A percentile compares a stretch with the other conserved stretches of the same genome.
Conservation (phyloP, 2,888 invertebrate species). For the Pseudococcus viburni region DNA sequence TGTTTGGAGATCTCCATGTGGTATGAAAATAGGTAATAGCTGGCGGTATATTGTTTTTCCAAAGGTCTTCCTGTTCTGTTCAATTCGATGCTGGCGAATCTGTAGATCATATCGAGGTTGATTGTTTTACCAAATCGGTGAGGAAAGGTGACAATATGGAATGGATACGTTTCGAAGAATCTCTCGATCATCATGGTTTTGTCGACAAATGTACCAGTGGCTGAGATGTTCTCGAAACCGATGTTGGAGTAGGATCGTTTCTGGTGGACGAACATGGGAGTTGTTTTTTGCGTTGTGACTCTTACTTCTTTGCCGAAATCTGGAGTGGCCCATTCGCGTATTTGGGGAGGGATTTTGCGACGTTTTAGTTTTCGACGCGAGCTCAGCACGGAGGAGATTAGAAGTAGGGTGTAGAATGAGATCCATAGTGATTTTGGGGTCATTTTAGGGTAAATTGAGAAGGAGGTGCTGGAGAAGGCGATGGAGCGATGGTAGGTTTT, state of each 20-base stretch:
- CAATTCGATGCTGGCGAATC: not conserved
- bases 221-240: not conserved
- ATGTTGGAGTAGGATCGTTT: not conserved
- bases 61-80: not conserved
- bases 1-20: not conserved
- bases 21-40: not conserved
- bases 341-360: not conserved
- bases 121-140: not conserved
- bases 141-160: not conserved
- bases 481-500: too few relatives aligned
- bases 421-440: not conserved
- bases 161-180: not conserved
- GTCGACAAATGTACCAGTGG: not conserved
- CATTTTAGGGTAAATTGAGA: not conserved
- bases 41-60: not conserved
- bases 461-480: too few relatives aligned
- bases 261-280: not conserved
- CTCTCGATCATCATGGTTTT: not conserved
- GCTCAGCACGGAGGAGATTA: not conserved
- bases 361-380: not conserved
- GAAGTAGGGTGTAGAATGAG: not conserved
- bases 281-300: not conserved
- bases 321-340: not conserved
- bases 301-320: not conserved
- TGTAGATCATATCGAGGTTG: not conserved